Percentiles rank a stretch among this genome's conserved stretches.
phyloP scores from a whole-genome alignment of 2,888 invertebrate genomes.

The Orchesella flavescens region DNA sequence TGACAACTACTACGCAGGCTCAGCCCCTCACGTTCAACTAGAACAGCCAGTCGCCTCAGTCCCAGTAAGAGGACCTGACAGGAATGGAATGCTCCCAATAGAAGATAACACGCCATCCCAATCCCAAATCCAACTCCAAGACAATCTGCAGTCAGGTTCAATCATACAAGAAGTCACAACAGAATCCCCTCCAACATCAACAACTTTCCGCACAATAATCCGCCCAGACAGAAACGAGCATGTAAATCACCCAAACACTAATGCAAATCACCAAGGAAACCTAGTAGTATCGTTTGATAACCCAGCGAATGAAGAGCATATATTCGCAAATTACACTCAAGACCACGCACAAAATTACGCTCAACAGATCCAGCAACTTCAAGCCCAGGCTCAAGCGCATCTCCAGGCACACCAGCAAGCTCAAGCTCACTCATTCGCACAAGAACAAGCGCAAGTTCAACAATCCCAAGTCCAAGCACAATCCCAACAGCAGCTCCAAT shows the following conservation, averaged over 20 bases:
- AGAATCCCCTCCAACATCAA: conserved; percentile 73
- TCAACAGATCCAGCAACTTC: conserved; percentile 72
- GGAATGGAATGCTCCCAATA: conserved; percentile 45
- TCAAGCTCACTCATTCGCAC: conserved; percentile 65
- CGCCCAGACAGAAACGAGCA: conserved; percentile 86
- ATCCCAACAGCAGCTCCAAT: conserved; percentile 39
- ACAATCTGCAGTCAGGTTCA: conserved; percentile 30
- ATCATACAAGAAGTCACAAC: conserved; percentile 16
- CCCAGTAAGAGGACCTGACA: conserved; percentile 64
- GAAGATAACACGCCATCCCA: conserved; percentile 23
- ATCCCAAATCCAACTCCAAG: conserved; percentile 29
- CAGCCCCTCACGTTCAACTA: conserved; percentile 67
- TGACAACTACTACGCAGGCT: conserved; percentile 51
- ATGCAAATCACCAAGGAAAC: neutral
- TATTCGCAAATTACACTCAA: conserved; percentile 52
- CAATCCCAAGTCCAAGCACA: conserved; percentile 7
- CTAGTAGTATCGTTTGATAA: conserved; percentile 68
- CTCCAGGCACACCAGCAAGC: conserved; percentile 60
- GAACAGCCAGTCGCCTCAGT: conserved; percentile 69
- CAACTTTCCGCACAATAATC: conserved; percentile 81
- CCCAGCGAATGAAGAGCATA: conserved; percentile 58
- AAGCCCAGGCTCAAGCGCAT: conserved; percentile 29
- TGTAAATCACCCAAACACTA: conserved; percentile 17
- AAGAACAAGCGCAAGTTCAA: conserved; percentile 60
- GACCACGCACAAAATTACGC: conserved; percentile 26